phyloP scores from a whole-genome alignment of 2,113 vertebrate genomes.

The Mustelus asterias region DNA sequence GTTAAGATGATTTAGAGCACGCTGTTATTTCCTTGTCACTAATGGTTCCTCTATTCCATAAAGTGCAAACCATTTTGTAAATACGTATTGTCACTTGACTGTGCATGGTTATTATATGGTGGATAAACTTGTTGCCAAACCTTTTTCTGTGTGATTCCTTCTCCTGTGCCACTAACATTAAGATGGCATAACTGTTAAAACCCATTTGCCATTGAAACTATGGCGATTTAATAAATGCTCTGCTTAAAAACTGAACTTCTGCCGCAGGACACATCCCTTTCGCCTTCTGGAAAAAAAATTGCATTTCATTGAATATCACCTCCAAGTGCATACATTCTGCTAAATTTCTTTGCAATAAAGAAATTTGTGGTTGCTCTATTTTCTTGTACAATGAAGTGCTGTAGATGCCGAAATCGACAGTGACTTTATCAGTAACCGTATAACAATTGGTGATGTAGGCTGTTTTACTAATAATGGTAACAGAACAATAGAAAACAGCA shows the following conservation, averaged over 20 bases:
- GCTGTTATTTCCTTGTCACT: constrained; percentile 40
- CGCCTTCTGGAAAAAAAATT: not conserved
- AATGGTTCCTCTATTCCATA: constrained; percentile 41
- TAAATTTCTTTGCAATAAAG: not conserved
- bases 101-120: constrained; percentile 54
- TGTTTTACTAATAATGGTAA: not conserved
- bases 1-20: not conserved
- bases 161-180: not conserved
- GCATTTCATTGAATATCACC: not conserved
- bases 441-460: not conserved
- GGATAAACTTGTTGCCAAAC: constrained; percentile 55
- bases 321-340: not conserved
- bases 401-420: not conserved
- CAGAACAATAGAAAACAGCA: not conserved
- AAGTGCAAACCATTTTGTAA: constrained; percentile 57
- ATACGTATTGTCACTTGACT: constrained; percentile 45
- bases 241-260: not conserved
- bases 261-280: not conserved
- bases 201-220: not conserved
- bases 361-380: not conserved
- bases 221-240: not conserved
- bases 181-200: not conserved
- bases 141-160: constrained; percentile 14
- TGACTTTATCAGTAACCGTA: not conserved
- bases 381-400: not conserved